A percentile compares a stretch with the other conserved stretches of the same genome.
Evolutionary conservation across 2,888 invertebrate species (phyloP).

Genomic region (Eilema sororculum): DNA sequence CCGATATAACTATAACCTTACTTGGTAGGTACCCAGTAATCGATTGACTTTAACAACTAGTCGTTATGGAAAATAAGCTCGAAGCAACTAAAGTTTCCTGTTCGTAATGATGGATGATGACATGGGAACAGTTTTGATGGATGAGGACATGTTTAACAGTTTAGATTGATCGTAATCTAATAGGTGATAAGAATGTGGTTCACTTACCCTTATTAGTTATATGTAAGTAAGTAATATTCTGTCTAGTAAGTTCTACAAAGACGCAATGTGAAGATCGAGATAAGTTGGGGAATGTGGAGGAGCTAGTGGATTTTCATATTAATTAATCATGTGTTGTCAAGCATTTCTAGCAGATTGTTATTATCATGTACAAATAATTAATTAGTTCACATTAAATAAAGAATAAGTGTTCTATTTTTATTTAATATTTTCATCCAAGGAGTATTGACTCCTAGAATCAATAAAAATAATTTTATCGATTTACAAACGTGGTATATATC

Average conservation of each 20-base stretch:
- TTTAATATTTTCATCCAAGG: not conserved
- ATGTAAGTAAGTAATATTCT: constrained; percentile 20
- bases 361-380: constrained; percentile 3
- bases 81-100: constrained; percentile 22
- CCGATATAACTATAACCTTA: constrained; percentile 51
- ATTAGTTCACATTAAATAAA: not conserved
- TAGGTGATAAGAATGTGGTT: constrained; percentile 24
- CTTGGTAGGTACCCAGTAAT: constrained; percentile 32
- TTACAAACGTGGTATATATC: not conserved
- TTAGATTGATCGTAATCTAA: constrained; percentile 40
- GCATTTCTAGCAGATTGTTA: constrained; percentile 6
- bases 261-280: constrained; percentile 12
- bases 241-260: constrained; percentile 30
- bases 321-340: constrained; percentile 6
- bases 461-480: not conserved
- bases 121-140: constrained; percentile 34
- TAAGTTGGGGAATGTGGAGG: constrained; percentile 1
- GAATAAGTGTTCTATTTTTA: not conserved
- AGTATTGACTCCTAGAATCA: not conserved
- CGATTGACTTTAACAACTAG: constrained; percentile 41
- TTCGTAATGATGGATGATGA: constrained; percentile 36
- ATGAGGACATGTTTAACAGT: constrained; percentile 29
- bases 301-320: constrained; percentile 7
- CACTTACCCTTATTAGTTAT: constrained; percentile 16
- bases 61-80: constrained; percentile 35